Percentiles rank a stretch among this genome's conserved stretches.
phyloP scores from a whole-genome alignment of 2,113 vertebrate species.

The Gorilla gorilla region DNA sequence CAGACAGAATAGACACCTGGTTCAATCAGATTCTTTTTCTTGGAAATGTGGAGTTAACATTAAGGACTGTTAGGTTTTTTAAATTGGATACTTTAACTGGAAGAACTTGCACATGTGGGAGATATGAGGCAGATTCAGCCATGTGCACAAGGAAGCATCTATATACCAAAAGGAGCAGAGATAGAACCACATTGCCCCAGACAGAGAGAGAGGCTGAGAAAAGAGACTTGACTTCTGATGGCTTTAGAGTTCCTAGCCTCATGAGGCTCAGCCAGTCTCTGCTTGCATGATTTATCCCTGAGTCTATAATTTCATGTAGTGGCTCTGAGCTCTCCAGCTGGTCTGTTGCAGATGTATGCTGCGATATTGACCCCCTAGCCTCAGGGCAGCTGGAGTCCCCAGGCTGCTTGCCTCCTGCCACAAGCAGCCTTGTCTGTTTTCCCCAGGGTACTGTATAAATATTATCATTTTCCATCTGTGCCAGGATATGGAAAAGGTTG shows the following conservation, averaged over 20 bases:
- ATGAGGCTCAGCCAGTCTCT: neutral
- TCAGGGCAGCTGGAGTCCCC: constrained; percentile 8
- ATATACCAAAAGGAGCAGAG: neutral
- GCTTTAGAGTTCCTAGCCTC: neutral
- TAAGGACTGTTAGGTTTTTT: neutral
- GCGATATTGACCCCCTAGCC: neutral
- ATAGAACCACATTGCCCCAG: neutral
- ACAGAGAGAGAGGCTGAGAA: neutral
- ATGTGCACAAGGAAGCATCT: neutral
- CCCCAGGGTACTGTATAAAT: constrained; percentile 56
- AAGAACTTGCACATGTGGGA: neutral
- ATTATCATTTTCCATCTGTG: constrained; percentile 60
- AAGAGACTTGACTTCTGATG: neutral
- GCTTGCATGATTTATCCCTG: constrained; percentile 30
- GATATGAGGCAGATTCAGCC: neutral
- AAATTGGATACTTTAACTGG: neutral
- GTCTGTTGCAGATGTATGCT: constrained; percentile 1
- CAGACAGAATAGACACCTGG: neutral
- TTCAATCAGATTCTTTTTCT: neutral
- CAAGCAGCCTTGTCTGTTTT: constrained; percentile 27
- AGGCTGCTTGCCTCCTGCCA: constrained; percentile 40
- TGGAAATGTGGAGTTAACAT: neutral
- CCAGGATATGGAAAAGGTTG: constrained; percentile 37
- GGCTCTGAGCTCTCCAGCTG: neutral
- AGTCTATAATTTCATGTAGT: constrained; percentile 30